Evolutionary conservation across 2,888 invertebrate genomes (phyloP), one percentile per base, ranked within the genome.

Genomic region (Torymus texanus): DNA sequence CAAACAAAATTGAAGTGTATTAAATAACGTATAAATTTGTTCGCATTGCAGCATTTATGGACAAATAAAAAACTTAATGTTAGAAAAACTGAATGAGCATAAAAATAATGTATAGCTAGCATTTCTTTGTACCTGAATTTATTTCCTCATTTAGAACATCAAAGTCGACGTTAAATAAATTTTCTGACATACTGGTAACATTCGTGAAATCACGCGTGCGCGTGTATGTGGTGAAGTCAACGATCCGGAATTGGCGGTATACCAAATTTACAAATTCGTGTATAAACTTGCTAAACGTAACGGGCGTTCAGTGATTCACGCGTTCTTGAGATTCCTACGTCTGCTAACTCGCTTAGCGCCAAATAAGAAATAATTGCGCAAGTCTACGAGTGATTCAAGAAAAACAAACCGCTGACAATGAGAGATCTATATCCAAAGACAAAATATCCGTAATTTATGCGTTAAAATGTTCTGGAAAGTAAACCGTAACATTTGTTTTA

Each of bases 341-440:
- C 55, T 59, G 75, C 76, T 65, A 68, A 21, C 67, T 18, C 1
- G 68, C 55, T 75, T 21, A 59, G 59, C 18, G 65, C 79, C 81
- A 79, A 81, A 81, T 79, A 76, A 66, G 79, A 76, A 72, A 24
- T 76, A 73, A 76, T 81, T 79, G 78, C 76, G 70, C 73, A 79
- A 79, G 61, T 61, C 75, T 63, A 62, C 21, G 72, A 67, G 58
- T 78, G 78, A 81, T 78, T 78, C 78, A 78, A 78, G 53, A 71
- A 24, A 56, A 61, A 70, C 18, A 55, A 51, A 16, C 61, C 24
- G 18, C 13, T 13, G 53, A 78, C 71, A 76, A 76, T 76, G 55
- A 75, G 66, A 65, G 58, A 53, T 51, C 1, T 21, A 71, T 70
- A 51, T 58, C 16, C 29, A 63, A 16, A 61, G 41, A 41, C 10